phyloP scores from a whole-genome alignment of 2,888 invertebrate species.

The Dasysyrphus albostriatus region DNA sequence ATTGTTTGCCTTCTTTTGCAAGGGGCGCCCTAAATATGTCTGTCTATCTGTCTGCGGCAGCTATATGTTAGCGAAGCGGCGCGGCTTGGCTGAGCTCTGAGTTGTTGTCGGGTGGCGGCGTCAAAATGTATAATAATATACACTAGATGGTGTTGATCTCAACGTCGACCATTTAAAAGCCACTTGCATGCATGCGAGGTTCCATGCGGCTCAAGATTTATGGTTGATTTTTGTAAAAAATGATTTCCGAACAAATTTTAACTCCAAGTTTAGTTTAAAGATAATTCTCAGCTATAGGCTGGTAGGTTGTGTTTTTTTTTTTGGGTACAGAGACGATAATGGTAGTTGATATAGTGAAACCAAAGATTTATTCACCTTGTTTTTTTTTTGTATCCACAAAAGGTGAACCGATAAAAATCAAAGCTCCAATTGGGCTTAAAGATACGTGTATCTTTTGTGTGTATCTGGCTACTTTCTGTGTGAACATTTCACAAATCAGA shows the following conservation, averaged over 20 bases:
- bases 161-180: slow-evolving; percentile 64
- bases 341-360: slow-evolving; percentile 32
- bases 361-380: slow-evolving; percentile 48
- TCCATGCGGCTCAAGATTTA: slow-evolving; percentile 56
- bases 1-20: slow-evolving; percentile 48
- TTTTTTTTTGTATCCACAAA: slow-evolving; percentile 42
- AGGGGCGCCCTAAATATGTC: slow-evolving; percentile 72
- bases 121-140: slow-evolving; percentile 68
- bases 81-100: neutral
- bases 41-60: slow-evolving; percentile 54
- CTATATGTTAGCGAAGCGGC: neutral
- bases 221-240: slow-evolving; percentile 62
- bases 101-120: slow-evolving; percentile 52
- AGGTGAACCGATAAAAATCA: slow-evolving; percentile 74
- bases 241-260: slow-evolving; percentile 71
- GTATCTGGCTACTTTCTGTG: slow-evolving; percentile 48
- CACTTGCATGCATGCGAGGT: slow-evolving; percentile 65
- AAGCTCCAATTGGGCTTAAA: slow-evolving; percentile 66
- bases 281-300: slow-evolving; percentile 47
- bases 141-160: slow-evolving; percentile 70
- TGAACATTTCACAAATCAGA: slow-evolving; percentile 47
- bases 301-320: neutral
- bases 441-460: slow-evolving; percentile 59
- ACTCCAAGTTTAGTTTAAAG: slow-evolving; percentile 38
- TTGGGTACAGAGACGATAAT: slow-evolving; percentile 13